Evolutionary conservation across 1,140 invertebrate species (phyloP).

Genomic region (Drosophila sp.): DNA sequence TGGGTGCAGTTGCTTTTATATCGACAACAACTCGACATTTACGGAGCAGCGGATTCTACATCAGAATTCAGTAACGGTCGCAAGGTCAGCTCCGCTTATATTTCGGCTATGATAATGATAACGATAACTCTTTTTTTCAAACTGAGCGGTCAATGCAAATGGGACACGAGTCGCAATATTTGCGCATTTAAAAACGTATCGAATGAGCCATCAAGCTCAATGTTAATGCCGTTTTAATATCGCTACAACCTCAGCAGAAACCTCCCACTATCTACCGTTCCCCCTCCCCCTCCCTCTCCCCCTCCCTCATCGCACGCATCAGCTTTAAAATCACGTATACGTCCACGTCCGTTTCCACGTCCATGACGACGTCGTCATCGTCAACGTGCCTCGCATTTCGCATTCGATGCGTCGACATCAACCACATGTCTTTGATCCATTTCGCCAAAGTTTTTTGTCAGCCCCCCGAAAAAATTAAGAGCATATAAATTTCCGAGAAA

Average conservation of each 20-base stretch:
- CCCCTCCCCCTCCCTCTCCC: no score
- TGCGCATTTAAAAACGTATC: conserved; percentile 75
- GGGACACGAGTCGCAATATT: conserved; percentile 59
- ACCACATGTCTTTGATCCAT: conserved; percentile 48
- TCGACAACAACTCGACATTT: neutral
- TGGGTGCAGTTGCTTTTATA: conserved; percentile 69
- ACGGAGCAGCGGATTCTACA: conserved; percentile 57
- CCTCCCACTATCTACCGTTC: no score
- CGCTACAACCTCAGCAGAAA: conserved; percentile 41
- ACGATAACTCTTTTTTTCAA: conserved; percentile 69
- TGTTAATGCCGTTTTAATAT: conserved; percentile 78
- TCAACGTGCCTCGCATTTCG: conserved; percentile 73
- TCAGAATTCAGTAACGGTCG: conserved; percentile 81
- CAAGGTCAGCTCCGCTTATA: conserved; percentile 60
- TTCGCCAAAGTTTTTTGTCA: conserved; percentile 52
- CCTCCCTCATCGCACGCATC: neutral
- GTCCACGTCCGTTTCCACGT: conserved; percentile 18
- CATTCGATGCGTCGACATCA: conserved; percentile 41
- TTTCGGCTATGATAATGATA: conserved; percentile 58
- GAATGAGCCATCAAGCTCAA: conserved; percentile 75
- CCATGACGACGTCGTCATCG: conserved; percentile 57
- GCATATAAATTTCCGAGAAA: conserved; percentile 31
- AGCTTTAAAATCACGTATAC: conserved; percentile 23
- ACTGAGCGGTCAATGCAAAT: conserved; percentile 55
- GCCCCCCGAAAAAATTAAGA: conserved; percentile 39